Evolutionary conservation across 1,140 invertebrate genomes (phyloP).

Genomic region (Tetragonula clypearis): DNA sequence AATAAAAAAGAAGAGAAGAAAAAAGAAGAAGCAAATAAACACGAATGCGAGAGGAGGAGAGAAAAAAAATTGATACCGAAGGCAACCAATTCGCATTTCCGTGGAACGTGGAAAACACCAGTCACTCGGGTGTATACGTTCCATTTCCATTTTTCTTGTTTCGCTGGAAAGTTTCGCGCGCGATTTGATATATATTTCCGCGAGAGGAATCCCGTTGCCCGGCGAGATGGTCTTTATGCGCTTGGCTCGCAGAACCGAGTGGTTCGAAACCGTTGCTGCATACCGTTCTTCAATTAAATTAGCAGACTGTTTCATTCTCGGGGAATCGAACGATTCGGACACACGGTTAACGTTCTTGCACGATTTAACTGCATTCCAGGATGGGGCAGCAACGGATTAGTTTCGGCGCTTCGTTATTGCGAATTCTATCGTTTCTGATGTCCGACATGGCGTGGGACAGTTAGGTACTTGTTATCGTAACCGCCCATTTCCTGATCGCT

Average conservation of each 20-base stretch:
- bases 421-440: neutral
- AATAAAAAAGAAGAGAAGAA: too few relatives aligned
- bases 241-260: neutral
- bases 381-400: neutral
- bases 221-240: slow-evolving; percentile 6
- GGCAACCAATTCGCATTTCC: slow-evolving; percentile 43
- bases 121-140: slow-evolving; percentile 50
- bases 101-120: slow-evolving; percentile 41
- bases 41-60: too few relatives aligned
- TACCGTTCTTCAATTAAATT: slow-evolving; percentile 33
- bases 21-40: neutral
- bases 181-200: slow-evolving; percentile 25
- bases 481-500: neutral
- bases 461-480: slow-evolving; percentile 2
- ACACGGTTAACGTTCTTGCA: neutral
- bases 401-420: slow-evolving; percentile 19
- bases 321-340: neutral
- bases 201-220: neutral
- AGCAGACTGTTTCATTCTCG: slow-evolving; percentile 17
- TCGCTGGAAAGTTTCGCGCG: neutral
- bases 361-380: neutral
- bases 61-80: neutral
- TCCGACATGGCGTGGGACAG: neutral
- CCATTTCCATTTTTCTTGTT: slow-evolving; percentile 41
- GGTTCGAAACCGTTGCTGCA: neutral